phyloP scores from a whole-genome alignment of 1,140 invertebrate genomes.

The Lysiphlebus fabarum region DNA sequence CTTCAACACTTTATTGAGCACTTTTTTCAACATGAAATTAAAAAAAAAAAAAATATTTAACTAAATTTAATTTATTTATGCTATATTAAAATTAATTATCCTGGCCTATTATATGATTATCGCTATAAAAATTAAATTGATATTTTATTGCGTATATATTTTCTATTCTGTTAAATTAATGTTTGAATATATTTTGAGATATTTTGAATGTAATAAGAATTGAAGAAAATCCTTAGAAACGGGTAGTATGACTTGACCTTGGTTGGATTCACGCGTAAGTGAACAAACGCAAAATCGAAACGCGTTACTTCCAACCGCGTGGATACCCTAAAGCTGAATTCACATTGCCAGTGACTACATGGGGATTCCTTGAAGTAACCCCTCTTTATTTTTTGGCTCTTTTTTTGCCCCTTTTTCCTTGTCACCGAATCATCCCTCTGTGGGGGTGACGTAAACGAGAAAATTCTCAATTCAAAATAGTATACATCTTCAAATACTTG shows the following conservation, averaged over 20 bases:
- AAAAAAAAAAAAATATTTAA: no score
- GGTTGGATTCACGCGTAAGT: constrained; percentile 57
- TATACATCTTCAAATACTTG: not conserved
- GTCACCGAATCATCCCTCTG: not conserved
- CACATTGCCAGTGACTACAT: constrained; percentile 35
- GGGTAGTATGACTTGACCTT: constrained; percentile 56
- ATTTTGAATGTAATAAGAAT: not conserved
- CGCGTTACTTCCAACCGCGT: constrained; percentile 55
- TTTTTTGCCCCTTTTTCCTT: constrained; percentile 4
- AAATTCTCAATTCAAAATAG: not conserved
- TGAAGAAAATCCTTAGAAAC: constrained; percentile 36
- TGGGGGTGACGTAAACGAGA: no score
- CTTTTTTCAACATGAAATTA: no score
- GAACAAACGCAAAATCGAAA: constrained; percentile 58
- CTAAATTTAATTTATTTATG: no score
- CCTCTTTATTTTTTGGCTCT: not conserved
- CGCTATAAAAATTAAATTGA: no score
- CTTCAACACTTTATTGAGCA: no score
- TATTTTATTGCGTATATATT: no score
- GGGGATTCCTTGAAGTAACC: constrained; percentile 27
- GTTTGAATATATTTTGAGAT: no score
- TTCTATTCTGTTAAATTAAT: no score
- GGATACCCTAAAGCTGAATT: constrained; percentile 54
- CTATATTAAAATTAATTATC: no score
- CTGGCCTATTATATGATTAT: no score